phyloP scores from a whole-genome alignment of 2,888 invertebrate genomes.

The Macrosiphum euphorbiae region DNA sequence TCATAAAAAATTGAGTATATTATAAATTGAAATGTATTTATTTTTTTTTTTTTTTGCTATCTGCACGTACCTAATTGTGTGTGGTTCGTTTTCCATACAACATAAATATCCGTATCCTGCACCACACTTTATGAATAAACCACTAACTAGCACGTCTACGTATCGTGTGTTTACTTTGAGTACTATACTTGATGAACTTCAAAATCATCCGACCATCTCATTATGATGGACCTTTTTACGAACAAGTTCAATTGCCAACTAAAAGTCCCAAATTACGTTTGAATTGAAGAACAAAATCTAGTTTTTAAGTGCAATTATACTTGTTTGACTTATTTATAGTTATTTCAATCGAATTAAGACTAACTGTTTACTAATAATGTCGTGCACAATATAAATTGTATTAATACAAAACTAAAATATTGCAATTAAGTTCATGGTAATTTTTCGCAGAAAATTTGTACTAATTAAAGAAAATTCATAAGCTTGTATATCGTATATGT shows the following conservation, averaged over 20 bases:
- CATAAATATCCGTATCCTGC: constrained; percentile 5
- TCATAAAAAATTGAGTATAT: neutral
- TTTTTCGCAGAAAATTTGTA: neutral
- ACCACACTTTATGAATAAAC: constrained; percentile 52
- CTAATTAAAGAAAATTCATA: neutral
- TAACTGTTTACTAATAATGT: neutral
- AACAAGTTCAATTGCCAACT: constrained; percentile 10
- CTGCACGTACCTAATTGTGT: neutral
- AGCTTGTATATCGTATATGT: neutral
- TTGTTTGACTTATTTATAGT: neutral
- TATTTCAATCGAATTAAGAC: neutral
- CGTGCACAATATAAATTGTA: neutral
- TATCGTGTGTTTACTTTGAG: neutral
- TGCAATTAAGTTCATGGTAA: neutral
- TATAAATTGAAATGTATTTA: neutral
- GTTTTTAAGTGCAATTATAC: constrained; percentile 15
- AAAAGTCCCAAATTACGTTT: constrained; percentile 15
- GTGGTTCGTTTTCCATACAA: constrained; percentile 35
- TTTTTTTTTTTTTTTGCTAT: neutral
- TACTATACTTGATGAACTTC: neutral
- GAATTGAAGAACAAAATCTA: constrained; percentile 14
- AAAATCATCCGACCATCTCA: constrained; percentile 31
- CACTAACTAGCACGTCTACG: constrained; percentile 49
- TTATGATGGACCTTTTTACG: neutral
- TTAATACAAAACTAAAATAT: neutral